Evolutionary conservation across 2,113 vertebrate species (phyloP), one percentile per base, ranked within the genome.

Genomic region (Megaptera novaeangliae): DNA sequence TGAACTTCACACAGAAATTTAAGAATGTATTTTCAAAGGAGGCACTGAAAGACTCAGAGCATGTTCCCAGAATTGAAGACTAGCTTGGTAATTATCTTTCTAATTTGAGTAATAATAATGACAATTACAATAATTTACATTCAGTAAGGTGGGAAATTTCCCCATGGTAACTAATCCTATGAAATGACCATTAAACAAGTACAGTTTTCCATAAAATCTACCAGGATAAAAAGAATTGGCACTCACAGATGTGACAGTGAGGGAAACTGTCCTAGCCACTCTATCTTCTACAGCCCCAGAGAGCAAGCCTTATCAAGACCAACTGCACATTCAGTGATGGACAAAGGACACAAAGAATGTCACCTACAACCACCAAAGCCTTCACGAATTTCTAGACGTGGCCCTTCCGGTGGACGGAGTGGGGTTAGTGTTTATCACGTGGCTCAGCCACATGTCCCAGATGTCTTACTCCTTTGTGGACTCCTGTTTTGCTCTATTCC

Each of bases 171-270:
- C 25, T 64, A 83, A 44, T 82, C 23, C 59, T 36, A 44, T 49
- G 44, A 88, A 68, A 71, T 83, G 10, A 75, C 23, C 94, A 75
- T 36, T 66, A 94, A 90, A 72, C 18, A 61, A 25, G 41, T 61
- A 91, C 23, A 64, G 55, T 78, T 94, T 85, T 61, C 57, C 46
- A 72, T 66, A 81, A 93, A 87, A 94, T 64, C n/a, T 21, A 94
- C n/a, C 69, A 18, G 4, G 18, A 23, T 55, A 88, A 69, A 31
- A 63, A 1, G 63, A 90, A 83, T 52, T 52, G 27, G 7, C 3
- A 9, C 1, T 66, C 23, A 91, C 0, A 81, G 64, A 59, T 0
- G 0, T 15, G 20, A 49, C 29, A 13, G 27, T 2, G 75, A 27
- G 18, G n/a, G 9, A 81, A 57, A 41, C 23, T 21, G 13, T 29